phyloP scores from a whole-genome alignment of 2,113 vertebrate species.

The Dolichallabes microphthalmus region DNA sequence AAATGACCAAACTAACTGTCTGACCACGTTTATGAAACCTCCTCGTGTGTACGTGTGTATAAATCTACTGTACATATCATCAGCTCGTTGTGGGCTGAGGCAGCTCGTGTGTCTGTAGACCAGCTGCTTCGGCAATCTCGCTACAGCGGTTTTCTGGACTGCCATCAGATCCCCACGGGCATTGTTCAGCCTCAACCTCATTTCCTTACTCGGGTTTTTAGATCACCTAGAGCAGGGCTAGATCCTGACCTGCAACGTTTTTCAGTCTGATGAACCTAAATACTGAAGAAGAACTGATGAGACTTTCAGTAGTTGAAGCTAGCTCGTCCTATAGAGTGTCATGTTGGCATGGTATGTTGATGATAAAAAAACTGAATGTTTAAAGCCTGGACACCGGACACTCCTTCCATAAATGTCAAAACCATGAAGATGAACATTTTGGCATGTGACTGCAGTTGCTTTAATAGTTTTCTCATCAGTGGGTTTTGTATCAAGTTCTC shows the following conservation, averaged over 20 bases:
- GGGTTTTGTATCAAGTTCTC: too few relatives aligned
- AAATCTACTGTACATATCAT: constrained; percentile 37
- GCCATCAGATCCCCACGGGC: constrained; percentile 23
- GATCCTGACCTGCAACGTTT: neutral
- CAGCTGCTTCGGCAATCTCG: constrained; percentile 58
- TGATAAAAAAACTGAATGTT: neutral
- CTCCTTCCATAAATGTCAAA: neutral
- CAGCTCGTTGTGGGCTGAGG: constrained; percentile 11
- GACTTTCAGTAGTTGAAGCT: neutral
- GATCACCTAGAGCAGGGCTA: neutral
- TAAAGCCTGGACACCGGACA: neutral
- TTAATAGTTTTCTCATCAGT: too few relatives aligned
- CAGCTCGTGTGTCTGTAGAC: constrained; percentile 26
- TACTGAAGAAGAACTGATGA: neutral
- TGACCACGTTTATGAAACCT: constrained; percentile 33
- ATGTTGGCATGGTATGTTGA: neutral
- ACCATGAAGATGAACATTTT: too few relatives aligned
- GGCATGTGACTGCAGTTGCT: too few relatives aligned
- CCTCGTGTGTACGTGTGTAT: constrained; percentile 44
- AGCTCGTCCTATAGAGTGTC: neutral
- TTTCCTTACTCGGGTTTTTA: constrained; percentile 27
- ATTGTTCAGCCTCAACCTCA: constrained; percentile 40
- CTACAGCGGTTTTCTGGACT: constrained; percentile 60
- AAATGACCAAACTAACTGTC: constrained; percentile 23
- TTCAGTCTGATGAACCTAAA: neutral